A percentile compares a stretch with the other conserved stretches of the same genome.
phyloP scores from a whole-genome alignment of 2,797 vertebrate species.

The Alca torda region DNA sequence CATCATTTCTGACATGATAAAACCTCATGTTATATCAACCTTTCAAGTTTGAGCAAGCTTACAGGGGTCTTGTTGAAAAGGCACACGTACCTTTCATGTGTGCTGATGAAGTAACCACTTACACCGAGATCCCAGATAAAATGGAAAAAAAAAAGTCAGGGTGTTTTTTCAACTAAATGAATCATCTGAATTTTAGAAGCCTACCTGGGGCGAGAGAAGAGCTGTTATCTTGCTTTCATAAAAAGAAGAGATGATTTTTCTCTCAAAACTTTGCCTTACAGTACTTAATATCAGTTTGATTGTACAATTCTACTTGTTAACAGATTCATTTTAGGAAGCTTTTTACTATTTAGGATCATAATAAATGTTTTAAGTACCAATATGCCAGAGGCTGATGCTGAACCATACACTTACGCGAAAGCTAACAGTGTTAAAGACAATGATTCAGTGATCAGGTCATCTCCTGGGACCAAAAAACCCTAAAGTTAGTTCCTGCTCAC shows the following conservation, averaged over 20 bases:
- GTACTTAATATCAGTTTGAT: neutral
- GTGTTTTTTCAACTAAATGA: neutral
- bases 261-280: neutral
- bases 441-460: neutral
- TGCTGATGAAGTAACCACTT: neutral
- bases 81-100: neutral
- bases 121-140: neutral
- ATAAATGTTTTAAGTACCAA: neutral
- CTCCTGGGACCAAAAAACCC: neutral
- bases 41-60: neutral
- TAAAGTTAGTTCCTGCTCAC: neutral
- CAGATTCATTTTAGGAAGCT: neutral
- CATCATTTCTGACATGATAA: neutral
- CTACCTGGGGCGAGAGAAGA: neutral
- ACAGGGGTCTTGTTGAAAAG: neutral
- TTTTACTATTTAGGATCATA: neutral
- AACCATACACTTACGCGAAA: neutral
- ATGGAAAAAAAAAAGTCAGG: neutral
- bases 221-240: neutral
- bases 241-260: neutral
- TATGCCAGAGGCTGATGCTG: neutral
- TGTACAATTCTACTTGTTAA: neutral
- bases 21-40: neutral
- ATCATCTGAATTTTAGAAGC: neutral
- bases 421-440: neutral